phyloP scores from a whole-genome alignment of 2,113 vertebrate species.

The Thunnus thynnus region DNA sequence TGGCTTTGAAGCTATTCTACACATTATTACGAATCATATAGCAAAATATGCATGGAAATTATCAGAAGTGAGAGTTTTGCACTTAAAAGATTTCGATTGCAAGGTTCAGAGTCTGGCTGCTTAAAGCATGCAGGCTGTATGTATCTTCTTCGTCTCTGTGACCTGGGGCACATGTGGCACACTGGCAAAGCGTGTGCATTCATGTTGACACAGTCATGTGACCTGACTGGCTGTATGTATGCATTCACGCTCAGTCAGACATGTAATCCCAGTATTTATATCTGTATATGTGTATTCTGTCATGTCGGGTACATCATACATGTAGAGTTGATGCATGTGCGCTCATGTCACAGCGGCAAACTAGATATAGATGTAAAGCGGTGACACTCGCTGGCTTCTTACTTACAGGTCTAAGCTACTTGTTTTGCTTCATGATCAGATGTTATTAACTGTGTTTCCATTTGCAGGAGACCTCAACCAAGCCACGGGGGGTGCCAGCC shows the following conservation, averaged over 20 bases:
- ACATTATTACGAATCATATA: constrained; percentile 5
- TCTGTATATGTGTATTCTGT: constrained; percentile 55
- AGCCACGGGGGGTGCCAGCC: constrained; percentile 83
- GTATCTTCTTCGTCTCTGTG: constrained; percentile 62
- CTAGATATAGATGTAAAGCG: constrained; percentile 9
- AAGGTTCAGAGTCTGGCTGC: constrained; percentile 46
- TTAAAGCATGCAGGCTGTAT: constrained; percentile 67
- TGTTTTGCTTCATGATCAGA: not conserved
- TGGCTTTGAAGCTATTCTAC: constrained; percentile 40
- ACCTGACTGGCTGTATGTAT: constrained; percentile 50
- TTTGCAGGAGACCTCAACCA: constrained; percentile 91
- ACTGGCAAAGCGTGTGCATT: constrained; percentile 54
- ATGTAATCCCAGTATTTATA: constrained; percentile 64
- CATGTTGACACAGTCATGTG: constrained; percentile 64
- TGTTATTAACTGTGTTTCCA: constrained; percentile 20
- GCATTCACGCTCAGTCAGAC: constrained; percentile 69
- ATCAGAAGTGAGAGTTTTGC: constrained; percentile 33
- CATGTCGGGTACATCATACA: constrained; percentile 39
- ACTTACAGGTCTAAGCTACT: constrained; percentile 5
- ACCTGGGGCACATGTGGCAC: constrained; percentile 65
- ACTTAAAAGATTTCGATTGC: not conserved
- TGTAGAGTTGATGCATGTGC: constrained; percentile 60
- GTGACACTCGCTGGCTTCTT: constrained; percentile 9
- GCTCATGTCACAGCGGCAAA: constrained; percentile 51
- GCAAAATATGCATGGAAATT: constrained; percentile 63